Conservation (phyloP, 2,113 vertebrate genomes). For the Ursus arctos region DNA sequence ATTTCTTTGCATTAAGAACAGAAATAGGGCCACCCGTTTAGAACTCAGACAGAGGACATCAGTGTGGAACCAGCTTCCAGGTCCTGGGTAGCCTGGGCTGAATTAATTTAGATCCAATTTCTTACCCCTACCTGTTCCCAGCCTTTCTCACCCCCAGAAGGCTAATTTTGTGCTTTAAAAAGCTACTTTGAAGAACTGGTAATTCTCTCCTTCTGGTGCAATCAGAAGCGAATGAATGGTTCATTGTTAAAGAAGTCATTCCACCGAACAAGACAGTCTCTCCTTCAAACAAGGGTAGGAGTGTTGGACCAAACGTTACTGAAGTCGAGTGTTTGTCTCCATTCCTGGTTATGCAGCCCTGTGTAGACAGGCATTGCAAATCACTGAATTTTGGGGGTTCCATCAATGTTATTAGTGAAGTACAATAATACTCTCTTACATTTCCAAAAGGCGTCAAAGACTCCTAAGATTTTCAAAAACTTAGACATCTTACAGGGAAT, state of each 20-base stretch:
- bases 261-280: constrained; percentile 62
- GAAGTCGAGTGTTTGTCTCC: constrained; percentile 68
- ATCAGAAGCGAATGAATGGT: constrained; percentile 81
- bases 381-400: neutral
- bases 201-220: constrained; percentile 70
- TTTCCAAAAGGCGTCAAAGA: constrained; percentile 40
- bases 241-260: constrained; percentile 81
- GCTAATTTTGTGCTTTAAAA: constrained; percentile 74
- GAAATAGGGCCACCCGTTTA: neutral
- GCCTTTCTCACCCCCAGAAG: neutral
- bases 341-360: neutral
- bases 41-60: neutral
- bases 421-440: neutral
- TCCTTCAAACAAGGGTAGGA: constrained; percentile 77
- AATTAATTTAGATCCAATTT: constrained; percentile 70
- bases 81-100: neutral
- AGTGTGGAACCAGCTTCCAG: neutral
- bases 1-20: neutral
- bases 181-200: constrained; percentile 67
- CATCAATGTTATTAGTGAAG: neutral
- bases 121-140: neutral
- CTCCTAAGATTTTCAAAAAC: constrained; percentile 38
- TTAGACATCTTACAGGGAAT: constrained; percentile 2
- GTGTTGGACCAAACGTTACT: constrained; percentile 74
- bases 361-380: neutral